phyloP scores from a whole-genome alignment of 2,797 vertebrate genomes.

The Selene dorsalis region DNA sequence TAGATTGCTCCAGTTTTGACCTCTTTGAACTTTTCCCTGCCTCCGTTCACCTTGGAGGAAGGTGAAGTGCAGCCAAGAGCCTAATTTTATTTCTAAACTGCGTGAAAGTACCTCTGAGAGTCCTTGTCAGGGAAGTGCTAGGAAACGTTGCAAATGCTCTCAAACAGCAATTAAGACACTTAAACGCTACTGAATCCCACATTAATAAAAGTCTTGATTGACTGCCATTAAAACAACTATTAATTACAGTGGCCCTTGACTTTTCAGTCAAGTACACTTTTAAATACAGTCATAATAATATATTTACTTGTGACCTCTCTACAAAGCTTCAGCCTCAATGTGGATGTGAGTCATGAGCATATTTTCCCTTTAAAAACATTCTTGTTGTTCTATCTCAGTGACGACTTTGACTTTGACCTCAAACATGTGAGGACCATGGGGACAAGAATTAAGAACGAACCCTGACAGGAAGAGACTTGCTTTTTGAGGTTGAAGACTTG shows the following conservation, averaged over 20 bases:
- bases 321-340: background rate
- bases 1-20: no score
- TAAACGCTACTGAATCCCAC: background rate
- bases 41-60: no score
- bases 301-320: background rate
- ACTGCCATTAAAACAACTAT: background rate
- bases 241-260: background rate
- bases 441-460: background rate
- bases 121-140: constrained; percentile 8
- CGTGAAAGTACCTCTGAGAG: constrained; percentile 8
- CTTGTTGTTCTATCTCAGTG: background rate
- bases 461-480: background rate
- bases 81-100: no score
- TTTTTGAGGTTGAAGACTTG: background rate
- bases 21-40: no score
- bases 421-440: background rate
- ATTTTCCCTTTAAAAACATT: background rate
- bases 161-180: background rate
- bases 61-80: no score
- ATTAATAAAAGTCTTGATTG: background rate
- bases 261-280: background rate
- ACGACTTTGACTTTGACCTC: background rate
- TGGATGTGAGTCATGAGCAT: background rate
- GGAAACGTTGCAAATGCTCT: background rate
- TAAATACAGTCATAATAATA: background rate